These are phyloP conservation scores for Amphipyra berbera DNA, from an alignment of 2,888 invertebrate genomes.

Conservation along the genomic window DNA sequence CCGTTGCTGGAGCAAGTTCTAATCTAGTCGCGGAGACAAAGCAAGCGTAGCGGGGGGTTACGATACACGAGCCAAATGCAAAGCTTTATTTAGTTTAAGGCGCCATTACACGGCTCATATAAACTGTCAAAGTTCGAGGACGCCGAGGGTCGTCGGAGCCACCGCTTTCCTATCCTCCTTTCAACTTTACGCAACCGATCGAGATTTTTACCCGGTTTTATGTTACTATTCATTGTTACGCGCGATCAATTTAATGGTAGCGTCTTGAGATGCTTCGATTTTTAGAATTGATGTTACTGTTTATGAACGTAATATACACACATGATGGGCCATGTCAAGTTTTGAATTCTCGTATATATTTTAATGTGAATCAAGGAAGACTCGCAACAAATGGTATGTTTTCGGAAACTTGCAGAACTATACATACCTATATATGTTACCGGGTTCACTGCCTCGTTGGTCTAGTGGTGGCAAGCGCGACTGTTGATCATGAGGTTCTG, in stretches of 20 bases:
- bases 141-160: slow-evolving; percentile 72
- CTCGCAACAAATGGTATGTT: too few species aligned
- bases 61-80: slow-evolving; percentile 83
- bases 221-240: slow-evolving; percentile 67
- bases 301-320: slow-evolving; percentile 18
- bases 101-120: slow-evolving; percentile 89
- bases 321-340: neutral
- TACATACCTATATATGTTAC: too few species aligned
- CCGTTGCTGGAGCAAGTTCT: slow-evolving; percentile 66
- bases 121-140: slow-evolving; percentile 87
- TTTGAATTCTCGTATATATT: neutral
- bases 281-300: slow-evolving; percentile 41
- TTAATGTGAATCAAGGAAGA: too few species aligned
- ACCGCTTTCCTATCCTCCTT: slow-evolving; percentile 63
- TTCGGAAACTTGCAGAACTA: too few species aligned
- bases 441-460: too few species aligned
- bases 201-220: slow-evolving; percentile 73
- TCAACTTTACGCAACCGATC: slow-evolving; percentile 72
- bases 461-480: too few species aligned
- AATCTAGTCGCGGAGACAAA: slow-evolving; percentile 80
- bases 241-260: slow-evolving; percentile 57
- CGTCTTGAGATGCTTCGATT: slow-evolving; percentile 46
- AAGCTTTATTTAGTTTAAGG: slow-evolving; percentile 88
- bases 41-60: slow-evolving; percentile 74
- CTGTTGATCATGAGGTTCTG: too few species aligned